A percentile compares a stretch with the other conserved stretches of the same genome.
phyloP scores from a whole-genome alignment of 2,113 vertebrate genomes.

The Tretioscincus oriximinensis region DNA sequence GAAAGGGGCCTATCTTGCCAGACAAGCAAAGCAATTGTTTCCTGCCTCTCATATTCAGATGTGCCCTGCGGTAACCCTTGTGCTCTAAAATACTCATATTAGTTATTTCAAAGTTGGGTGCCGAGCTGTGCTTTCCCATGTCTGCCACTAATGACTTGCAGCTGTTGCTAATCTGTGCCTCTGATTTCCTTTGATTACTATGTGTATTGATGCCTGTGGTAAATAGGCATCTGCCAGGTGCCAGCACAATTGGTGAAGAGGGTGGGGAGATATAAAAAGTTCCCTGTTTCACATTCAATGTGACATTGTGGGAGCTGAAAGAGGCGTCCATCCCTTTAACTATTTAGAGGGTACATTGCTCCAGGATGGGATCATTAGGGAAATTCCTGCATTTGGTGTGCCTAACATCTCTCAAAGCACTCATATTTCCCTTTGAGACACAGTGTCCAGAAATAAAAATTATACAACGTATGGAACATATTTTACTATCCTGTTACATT shows the following conservation, averaged over 20 bases:
- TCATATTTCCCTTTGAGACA: slow-evolving; percentile 25
- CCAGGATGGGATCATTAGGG: slow-evolving; percentile 69
- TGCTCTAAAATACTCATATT: slow-evolving; percentile 75
- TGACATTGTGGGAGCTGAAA: slow-evolving; percentile 82
- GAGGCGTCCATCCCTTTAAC: slow-evolving; percentile 72
- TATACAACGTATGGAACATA: neutral
- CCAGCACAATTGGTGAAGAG: slow-evolving; percentile 78
- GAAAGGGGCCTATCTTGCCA: slow-evolving; percentile 54
- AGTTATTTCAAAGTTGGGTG: slow-evolving; percentile 80
- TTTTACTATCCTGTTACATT: neutral
- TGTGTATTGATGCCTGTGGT: slow-evolving; percentile 85
- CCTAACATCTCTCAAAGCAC: neutral
- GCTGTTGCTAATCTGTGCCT: slow-evolving; percentile 85
- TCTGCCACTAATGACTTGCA: slow-evolving; percentile 87
- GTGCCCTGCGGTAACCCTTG: slow-evolving; percentile 77
- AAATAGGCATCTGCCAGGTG: slow-evolving; percentile 87
- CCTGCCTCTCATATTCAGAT: slow-evolving; percentile 61
- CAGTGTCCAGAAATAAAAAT: slow-evolving; percentile 29
- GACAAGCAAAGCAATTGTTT: slow-evolving; percentile 80
- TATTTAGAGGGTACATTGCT: slow-evolving; percentile 76
- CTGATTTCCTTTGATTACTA: slow-evolving; percentile 86
- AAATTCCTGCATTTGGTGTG: slow-evolving; percentile 52
- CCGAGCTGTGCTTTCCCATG: slow-evolving; percentile 81
- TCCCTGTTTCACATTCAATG: slow-evolving; percentile 86
- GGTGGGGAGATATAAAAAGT: slow-evolving; percentile 78